Percentiles rank a stretch among this genome's conserved stretches.
Evolutionary conservation across 2,113 vertebrate species (phyloP).

Genomic region (Poecile atricapillus): DNA sequence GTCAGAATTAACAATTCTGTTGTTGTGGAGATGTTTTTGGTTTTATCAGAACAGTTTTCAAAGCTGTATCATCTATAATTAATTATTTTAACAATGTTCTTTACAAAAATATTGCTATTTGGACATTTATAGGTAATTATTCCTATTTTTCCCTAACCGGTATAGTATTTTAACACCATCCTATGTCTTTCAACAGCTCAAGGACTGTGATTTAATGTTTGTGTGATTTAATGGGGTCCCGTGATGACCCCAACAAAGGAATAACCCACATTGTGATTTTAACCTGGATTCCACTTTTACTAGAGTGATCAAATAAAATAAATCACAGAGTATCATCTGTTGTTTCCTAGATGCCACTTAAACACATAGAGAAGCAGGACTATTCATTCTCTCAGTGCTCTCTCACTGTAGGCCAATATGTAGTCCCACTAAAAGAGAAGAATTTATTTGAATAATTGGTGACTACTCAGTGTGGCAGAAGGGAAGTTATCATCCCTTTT

Average conservation of each 20-base stretch:
- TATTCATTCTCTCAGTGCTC: background rate
- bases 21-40: background rate
- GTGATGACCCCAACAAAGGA: background rate
- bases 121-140: background rate
- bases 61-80: background rate
- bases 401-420: background rate
- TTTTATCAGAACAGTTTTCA: background rate
- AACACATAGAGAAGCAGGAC: background rate
- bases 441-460: background rate
- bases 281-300: background rate
- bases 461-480: background rate
- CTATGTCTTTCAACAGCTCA: background rate
- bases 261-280: background rate
- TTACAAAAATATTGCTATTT: background rate
- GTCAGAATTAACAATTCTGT: background rate
- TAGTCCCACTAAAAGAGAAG: background rate
- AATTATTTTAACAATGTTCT: background rate
- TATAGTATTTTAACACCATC: background rate
- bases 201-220: background rate
- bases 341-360: background rate
- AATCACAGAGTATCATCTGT: background rate
- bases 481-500: background rate
- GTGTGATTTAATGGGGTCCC: background rate
- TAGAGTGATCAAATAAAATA: background rate
- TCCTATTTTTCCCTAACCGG: background rate